These are phyloP conservation scores for Eledone cirrhosa DNA, from an alignment of 2,888 invertebrate species.

Conservation along the genomic window DNA sequence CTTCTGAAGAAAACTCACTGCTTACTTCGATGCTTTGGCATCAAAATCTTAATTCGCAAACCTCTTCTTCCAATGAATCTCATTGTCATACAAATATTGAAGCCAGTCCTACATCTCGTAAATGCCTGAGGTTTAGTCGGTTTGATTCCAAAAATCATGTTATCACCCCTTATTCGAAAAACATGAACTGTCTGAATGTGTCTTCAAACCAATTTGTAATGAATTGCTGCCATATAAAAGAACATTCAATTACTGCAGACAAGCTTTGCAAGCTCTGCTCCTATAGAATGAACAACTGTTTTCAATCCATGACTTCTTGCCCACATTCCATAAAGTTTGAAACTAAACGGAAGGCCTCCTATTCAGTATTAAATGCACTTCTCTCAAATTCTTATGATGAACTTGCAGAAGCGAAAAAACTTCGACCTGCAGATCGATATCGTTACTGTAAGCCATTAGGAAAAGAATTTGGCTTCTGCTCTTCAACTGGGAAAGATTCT, in stretches of 20 bases:
- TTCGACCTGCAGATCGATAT: neutral
- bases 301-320: neutral
- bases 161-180: neutral
- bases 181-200: neutral
- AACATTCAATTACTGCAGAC: neutral
- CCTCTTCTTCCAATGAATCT: neutral
- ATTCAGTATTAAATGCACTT: slow-evolving; percentile 7
- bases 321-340: slow-evolving; percentile 21
- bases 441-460: slow-evolving; percentile 5
- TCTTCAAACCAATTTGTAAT: neutral
- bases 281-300: neutral
- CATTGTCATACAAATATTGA: neutral
- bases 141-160: slow-evolving; percentile 10
- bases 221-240: neutral
- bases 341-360: slow-evolving; percentile 5
- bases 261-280: slow-evolving; percentile 14
- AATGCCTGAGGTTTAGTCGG: neutral
- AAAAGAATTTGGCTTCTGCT: neutral
- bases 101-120: slow-evolving; percentile 4
- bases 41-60: neutral
- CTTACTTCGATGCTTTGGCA: slow-evolving; percentile 8
- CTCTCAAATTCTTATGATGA: slow-evolving; percentile 11
- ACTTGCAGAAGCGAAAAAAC: neutral
- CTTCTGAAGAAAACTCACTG: neutral
- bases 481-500: no score